Percentiles rank a stretch among this genome's conserved stretches.
Evolutionary conservation across 2,888 invertebrate species (phyloP).

Genomic region (Anthophora plumipes): DNA sequence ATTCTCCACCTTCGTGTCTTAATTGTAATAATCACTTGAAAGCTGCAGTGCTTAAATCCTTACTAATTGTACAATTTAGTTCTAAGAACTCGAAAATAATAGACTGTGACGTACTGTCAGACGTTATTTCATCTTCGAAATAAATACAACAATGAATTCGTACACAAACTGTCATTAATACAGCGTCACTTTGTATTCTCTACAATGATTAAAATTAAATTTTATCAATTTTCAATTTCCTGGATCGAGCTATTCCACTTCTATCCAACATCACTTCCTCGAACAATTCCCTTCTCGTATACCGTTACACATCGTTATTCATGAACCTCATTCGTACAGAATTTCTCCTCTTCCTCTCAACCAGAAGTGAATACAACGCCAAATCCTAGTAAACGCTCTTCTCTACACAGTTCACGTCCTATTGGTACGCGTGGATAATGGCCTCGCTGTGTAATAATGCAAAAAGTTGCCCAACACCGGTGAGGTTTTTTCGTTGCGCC

Average conservation of each 20-base stretch:
- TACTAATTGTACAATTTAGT: neutral
- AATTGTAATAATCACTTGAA: neutral
- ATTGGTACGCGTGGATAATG: constrained; percentile 13
- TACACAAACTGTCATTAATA: too few species aligned
- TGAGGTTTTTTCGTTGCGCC: neutral
- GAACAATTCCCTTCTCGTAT: neutral
- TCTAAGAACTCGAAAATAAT: neutral
- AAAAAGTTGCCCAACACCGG: constrained; percentile 26
- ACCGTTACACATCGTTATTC: neutral
- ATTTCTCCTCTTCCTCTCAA: neutral
- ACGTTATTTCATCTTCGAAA: neutral
- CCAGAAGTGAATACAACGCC: neutral
- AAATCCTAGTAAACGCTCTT: neutral
- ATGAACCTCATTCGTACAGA: neutral
- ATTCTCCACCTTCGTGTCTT: neutral
- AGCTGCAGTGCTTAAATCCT: neutral
- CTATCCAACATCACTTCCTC: neutral
- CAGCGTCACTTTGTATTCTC: neutral
- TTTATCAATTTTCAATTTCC: neutral
- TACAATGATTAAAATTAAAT: too few species aligned
- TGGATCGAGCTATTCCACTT: constrained; percentile 1
- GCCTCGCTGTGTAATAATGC: constrained; percentile 15
- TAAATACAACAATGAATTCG: too few species aligned
- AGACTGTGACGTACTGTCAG: too few species aligned
- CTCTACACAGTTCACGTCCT: neutral